Conservation (phyloP, 1,140 invertebrate genomes). For the Reticulitermes speratus region DNA sequence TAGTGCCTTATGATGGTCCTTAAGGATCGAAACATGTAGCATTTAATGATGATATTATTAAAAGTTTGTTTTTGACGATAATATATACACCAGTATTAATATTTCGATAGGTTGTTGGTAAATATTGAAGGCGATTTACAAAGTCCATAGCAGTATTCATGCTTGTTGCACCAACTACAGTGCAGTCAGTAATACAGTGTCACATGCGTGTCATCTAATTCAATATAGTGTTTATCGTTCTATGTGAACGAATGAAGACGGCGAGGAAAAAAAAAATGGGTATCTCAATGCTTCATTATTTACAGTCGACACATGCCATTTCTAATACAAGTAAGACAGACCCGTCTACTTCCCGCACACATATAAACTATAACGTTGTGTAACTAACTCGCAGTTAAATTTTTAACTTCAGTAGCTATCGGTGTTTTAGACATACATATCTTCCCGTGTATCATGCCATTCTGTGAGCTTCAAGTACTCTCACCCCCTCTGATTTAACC, state of each 20-base stretch:
- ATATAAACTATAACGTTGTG: constrained; percentile 13
- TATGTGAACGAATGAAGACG: background rate
- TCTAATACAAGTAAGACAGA: background rate
- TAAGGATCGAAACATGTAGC: too few relatives aligned
- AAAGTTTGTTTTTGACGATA: too few relatives aligned
- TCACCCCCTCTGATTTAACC: background rate
- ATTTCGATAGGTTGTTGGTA: too few relatives aligned
- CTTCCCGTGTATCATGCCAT: background rate
- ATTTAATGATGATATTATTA: too few relatives aligned
- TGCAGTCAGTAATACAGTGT: background rate
- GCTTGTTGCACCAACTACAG: background rate
- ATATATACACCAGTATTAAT: too few relatives aligned
- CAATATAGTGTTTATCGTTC: background rate
- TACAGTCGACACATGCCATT: background rate
- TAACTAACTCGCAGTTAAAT: background rate
- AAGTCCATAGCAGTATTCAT: background rate
- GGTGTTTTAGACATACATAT: background rate
- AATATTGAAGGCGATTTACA: too few relatives aligned
- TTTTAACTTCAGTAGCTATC: background rate
- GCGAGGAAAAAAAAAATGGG: background rate
- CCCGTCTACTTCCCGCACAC: background rate
- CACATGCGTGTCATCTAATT: background rate
- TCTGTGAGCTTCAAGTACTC: background rate
- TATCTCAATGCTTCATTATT: background rate
- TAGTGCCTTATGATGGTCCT: too few relatives aligned